Percentiles rank a stretch among this genome's conserved stretches.
Evolutionary conservation across 2,797 vertebrate species (phyloP).

Genomic region (Ctenochaetus hawaiiensis): DNA sequence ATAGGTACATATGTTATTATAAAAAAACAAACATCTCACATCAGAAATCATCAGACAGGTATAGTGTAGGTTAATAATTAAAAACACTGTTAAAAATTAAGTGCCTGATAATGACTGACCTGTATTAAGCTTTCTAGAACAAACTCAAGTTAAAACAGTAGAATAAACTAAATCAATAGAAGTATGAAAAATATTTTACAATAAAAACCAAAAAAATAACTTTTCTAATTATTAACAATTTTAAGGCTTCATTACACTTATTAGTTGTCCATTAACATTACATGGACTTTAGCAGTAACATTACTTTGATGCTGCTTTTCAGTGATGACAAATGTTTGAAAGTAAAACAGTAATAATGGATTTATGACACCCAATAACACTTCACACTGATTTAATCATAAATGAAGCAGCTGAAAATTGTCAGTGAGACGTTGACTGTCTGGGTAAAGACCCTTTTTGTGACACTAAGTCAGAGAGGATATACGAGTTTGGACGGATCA

Average conservation of each 20-base stretch:
- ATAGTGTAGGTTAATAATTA: background rate
- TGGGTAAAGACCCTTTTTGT: background rate
- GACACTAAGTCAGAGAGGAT: conserved; percentile 16
- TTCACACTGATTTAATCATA: background rate
- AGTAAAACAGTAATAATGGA: background rate
- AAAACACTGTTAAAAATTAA: background rate
- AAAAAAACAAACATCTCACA: too few relatives aligned
- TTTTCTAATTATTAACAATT: background rate
- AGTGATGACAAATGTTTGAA: background rate
- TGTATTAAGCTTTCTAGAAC: background rate
- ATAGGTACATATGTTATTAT: too few relatives aligned
- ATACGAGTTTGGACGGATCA: background rate
- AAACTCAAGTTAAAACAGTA: background rate
- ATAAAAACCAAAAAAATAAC: background rate
- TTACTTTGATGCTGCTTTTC: background rate
- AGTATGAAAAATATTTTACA: background rate
- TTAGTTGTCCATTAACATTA: background rate
- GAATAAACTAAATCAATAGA: background rate
- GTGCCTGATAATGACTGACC: background rate
- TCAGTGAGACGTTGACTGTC: background rate
- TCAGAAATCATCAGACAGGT: background rate
- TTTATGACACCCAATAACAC: background rate
- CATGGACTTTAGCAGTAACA: background rate
- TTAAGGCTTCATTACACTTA: background rate
- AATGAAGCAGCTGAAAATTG: background rate